A percentile compares a stretch with the other conserved stretches of the same genome.
Conservation (phyloP, 2,797 vertebrate species). For the Hyperoplus lanceolatus region DNA sequence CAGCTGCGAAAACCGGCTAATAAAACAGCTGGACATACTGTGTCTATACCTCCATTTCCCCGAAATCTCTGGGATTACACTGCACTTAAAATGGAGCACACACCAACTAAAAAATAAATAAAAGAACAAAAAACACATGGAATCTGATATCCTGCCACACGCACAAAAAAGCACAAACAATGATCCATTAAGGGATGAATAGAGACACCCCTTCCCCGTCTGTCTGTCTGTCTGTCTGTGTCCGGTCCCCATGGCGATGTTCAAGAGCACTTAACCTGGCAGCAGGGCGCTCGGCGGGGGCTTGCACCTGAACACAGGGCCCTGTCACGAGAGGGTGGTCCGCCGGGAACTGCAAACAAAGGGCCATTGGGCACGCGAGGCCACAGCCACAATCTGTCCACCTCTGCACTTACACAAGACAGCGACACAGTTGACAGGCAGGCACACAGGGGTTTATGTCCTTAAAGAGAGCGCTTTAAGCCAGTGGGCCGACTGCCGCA, state of each 20-base stretch:
- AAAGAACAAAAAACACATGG: neutral
- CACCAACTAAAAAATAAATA: neutral
- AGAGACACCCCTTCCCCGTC: slow-evolving; percentile 45
- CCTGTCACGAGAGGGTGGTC: slow-evolving; percentile 83
- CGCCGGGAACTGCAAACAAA: slow-evolving; percentile 75
- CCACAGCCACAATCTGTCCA: slow-evolving; percentile 78
- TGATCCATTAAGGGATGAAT: neutral
- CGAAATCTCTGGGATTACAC: neutral
- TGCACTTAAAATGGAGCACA: neutral
- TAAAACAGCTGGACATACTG: neutral
- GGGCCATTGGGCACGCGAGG: slow-evolving; percentile 78
- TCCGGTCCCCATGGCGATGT: slow-evolving; percentile 72
- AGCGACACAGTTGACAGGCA: slow-evolving; percentile 65
- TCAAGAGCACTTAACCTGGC: slow-evolving; percentile 85
- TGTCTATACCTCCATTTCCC: neutral
- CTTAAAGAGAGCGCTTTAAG: slow-evolving; percentile 48
- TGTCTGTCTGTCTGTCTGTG: slow-evolving; percentile 38
- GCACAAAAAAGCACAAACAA: no score
- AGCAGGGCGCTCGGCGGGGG: slow-evolving; percentile 72
- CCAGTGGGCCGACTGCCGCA: no score
- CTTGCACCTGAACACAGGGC: slow-evolving; percentile 76
- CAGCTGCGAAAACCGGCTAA: neutral
- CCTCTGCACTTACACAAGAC: slow-evolving; percentile 70
- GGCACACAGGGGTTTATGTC: slow-evolving; percentile 41
- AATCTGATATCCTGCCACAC: slow-evolving; percentile 3